Conservation (phyloP, 2,888 invertebrate species). For the Drosophila setosimentum region DNA sequence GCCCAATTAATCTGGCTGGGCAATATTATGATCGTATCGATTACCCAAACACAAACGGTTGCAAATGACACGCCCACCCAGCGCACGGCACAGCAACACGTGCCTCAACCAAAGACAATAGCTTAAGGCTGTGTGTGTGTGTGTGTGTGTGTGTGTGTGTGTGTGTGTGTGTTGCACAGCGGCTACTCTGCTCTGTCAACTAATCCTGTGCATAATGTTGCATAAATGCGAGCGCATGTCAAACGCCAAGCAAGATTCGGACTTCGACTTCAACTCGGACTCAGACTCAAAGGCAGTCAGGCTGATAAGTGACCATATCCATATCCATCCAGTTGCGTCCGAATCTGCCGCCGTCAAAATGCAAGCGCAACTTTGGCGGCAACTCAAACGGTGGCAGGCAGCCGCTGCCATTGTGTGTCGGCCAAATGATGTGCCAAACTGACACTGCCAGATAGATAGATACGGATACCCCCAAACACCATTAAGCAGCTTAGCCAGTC, state of each 20-base stretch:
- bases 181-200: constrained; percentile 44
- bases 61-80: constrained; percentile 54
- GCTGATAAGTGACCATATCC: constrained; percentile 57
- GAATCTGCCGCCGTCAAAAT: constrained; percentile 80
- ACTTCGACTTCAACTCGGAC: not conserved
- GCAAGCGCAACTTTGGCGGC: constrained; percentile 61
- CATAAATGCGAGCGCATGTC: constrained; percentile 75
- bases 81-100: constrained; percentile 50
- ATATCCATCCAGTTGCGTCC: constrained; percentile 45
- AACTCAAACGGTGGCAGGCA: constrained; percentile 73
- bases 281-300: constrained; percentile 1
- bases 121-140: too few relatives aligned
- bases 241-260: constrained; percentile 28
- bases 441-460: constrained; percentile 77
- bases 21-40: constrained; percentile 77
- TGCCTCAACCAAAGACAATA: constrained; percentile 44
- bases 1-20: constrained; percentile 64
- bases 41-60: constrained; percentile 64
- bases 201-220: constrained; percentile 78
- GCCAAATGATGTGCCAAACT: constrained; percentile 81
- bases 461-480: constrained; percentile 59
- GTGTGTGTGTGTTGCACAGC: too few relatives aligned
- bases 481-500: constrained; percentile 42
- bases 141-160: too few relatives aligned
- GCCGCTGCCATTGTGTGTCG: constrained; percentile 71